A percentile compares a stretch with the other conserved stretches of the same genome.
Evolutionary conservation across 2,888 invertebrate species (phyloP).

Genomic region (Temnothorax unifasciatus): DNA sequence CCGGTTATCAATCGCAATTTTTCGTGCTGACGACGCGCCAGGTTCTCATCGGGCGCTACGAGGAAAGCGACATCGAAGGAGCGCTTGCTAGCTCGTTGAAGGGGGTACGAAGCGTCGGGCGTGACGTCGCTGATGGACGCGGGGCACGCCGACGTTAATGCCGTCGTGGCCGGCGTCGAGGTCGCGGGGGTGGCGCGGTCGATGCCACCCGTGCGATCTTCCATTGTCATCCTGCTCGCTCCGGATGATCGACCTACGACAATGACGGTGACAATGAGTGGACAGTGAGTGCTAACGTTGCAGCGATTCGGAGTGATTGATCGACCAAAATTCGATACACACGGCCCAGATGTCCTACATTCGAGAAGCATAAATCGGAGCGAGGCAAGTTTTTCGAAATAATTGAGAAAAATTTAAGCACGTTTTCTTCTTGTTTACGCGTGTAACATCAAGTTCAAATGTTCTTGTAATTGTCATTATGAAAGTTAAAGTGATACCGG

Average conservation of each 20-base stretch:
- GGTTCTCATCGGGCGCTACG: slow-evolving; percentile 94
- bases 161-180: slow-evolving; percentile 79
- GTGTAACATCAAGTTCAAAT: not conserved
- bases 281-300: slow-evolving; percentile 63
- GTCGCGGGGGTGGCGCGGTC: slow-evolving; percentile 83
- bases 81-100: slow-evolving; percentile 88
- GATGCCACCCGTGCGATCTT: slow-evolving; percentile 85
- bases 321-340: slow-evolving; percentile 52
- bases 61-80: slow-evolving; percentile 97
- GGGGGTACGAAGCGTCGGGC: slow-evolving; percentile 82
- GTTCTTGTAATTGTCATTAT: not conserved
- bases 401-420: not conserved
- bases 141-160: slow-evolving; percentile 73
- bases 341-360: slow-evolving; percentile 66
- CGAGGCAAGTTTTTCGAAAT: slow-evolving; percentile 34
- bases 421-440: not conserved
- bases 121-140: slow-evolving; percentile 76
- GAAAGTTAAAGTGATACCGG: not conserved
- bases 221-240: slow-evolving; percentile 85
- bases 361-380: slow-evolving; percentile 50
- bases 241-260: slow-evolving; percentile 74
- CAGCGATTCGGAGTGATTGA: slow-evolving; percentile 60
- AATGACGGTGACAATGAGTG: slow-evolving; percentile 61
- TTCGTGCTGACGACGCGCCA: slow-evolving; percentile 89
- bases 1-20: slow-evolving; percentile 81